phyloP scores from a whole-genome alignment of 2,888 invertebrate species.

The Hydrotaea diabolus region DNA sequence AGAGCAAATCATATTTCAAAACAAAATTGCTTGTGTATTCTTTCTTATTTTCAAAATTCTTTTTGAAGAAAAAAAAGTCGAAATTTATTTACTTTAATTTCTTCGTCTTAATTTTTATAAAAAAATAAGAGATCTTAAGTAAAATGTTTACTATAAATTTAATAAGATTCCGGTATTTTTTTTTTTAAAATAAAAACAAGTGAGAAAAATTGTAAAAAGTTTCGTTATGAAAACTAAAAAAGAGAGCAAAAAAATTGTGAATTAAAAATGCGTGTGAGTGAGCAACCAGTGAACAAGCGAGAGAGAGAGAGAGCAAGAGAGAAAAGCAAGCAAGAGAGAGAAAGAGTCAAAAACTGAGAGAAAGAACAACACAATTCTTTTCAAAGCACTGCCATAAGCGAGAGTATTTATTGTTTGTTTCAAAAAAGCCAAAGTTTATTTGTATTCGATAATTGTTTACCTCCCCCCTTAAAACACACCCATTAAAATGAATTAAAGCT shows the following conservation, averaged over 20 bases:
- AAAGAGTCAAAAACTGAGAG: conserved; percentile 40
- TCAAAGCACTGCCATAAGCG: conserved; percentile 53
- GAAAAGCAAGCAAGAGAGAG: conserved; percentile 78
- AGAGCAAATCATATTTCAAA: conserved; percentile 46
- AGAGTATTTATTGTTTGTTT: conserved; percentile 60
- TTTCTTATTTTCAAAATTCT: conserved; percentile 38
- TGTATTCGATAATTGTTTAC: conserved; percentile 32
- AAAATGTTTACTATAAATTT: conserved; percentile 16
- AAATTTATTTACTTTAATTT: conserved; percentile 23
- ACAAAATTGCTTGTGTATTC: conserved; percentile 53
- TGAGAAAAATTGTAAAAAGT: not conserved
- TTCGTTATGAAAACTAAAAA: conserved; percentile 25
- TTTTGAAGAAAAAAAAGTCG: not conserved
- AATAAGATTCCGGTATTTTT: conserved; percentile 29
- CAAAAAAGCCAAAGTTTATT: conserved; percentile 64
- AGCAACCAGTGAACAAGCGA: conserved; percentile 51
- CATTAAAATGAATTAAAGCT: conserved; percentile 5
- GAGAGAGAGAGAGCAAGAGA: conserved; percentile 68
- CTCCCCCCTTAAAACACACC: conserved; percentile 4
- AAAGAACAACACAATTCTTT: conserved; percentile 38
- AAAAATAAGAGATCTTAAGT: conserved; percentile 14
- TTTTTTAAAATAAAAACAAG: conserved; percentile 6
- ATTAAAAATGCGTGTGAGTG: conserved; percentile 74
- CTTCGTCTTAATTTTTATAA: conserved; percentile 5
- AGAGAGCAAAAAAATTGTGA: conserved; percentile 72